Evolutionary conservation across 2,888 invertebrate species (phyloP).

Genomic region (Tiliacea citrago): DNA sequence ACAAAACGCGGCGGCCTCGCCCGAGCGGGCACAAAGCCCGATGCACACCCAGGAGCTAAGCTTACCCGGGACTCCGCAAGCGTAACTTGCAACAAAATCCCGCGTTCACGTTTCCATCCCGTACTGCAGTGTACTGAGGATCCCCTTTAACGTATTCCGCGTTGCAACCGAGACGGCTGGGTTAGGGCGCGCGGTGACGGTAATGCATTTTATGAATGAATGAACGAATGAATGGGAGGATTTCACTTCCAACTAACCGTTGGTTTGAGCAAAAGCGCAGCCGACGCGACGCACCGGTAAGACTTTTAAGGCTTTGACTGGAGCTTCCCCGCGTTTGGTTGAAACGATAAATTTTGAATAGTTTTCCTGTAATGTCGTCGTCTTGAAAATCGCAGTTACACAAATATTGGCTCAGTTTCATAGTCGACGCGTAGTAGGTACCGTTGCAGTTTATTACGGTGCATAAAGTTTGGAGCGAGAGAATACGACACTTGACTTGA

Average conservation of each 20-base stretch:
- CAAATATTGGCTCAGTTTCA: slow-evolving; percentile 69
- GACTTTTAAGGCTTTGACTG: slow-evolving; percentile 60
- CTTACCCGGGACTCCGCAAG: slow-evolving; percentile 78
- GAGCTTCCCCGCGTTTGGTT: slow-evolving; percentile 55
- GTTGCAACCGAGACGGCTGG: slow-evolving; percentile 75
- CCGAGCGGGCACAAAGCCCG: slow-evolving; percentile 77
- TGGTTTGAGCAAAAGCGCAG: slow-evolving; percentile 80
- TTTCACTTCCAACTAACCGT: slow-evolving; percentile 85
- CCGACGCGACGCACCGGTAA: slow-evolving; percentile 63
- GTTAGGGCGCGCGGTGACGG: slow-evolving; percentile 74
- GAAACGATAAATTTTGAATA: slow-evolving; percentile 72
- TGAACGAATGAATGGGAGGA: slow-evolving; percentile 85
- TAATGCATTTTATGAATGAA: slow-evolving; percentile 89
- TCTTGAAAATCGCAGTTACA: slow-evolving; percentile 46
- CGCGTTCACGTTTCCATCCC: slow-evolving; percentile 82
- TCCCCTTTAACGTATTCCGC: slow-evolving; percentile 82
- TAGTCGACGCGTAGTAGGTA: slow-evolving; percentile 65
- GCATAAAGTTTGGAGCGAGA: slow-evolving; percentile 77
- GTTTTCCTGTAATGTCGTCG: slow-evolving; percentile 49
- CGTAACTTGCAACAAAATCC: slow-evolving; percentile 85
- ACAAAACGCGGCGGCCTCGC: slow-evolving; percentile 76
- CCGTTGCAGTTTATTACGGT: slow-evolving; percentile 78
- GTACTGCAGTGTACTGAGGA: slow-evolving; percentile 80
- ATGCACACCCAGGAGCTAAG: slow-evolving; percentile 77
- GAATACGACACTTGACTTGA: slow-evolving; percentile 73